Percentiles rank a stretch among this genome's conserved stretches.
These are phyloP conservation scores for Varanus komodoensis DNA, from an alignment of 2,113 vertebrate genomes.

Conservation along the genomic window DNA sequence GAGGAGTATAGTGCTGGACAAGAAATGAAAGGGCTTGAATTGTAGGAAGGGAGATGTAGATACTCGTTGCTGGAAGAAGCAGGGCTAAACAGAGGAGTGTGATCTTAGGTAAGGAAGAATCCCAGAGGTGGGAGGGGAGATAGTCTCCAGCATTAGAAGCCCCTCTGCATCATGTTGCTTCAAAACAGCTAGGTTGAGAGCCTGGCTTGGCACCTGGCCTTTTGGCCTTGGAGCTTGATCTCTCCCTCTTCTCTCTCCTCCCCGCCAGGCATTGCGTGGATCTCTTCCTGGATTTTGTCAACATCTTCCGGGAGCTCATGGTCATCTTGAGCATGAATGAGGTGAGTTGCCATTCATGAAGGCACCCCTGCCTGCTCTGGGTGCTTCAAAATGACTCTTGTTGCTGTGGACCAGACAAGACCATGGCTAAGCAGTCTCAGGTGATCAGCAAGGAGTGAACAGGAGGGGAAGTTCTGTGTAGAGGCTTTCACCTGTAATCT, in stretches of 20 bases:
- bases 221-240: not conserved
- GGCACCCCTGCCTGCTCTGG: not conserved
- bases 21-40: not conserved
- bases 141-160: no score
- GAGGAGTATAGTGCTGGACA: not conserved
- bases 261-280: constrained; percentile 90
- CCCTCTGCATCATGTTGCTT: not conserved
- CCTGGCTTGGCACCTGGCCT: not conserved
- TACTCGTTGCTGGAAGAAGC: not conserved
- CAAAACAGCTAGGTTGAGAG: no score
- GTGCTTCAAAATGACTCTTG: not conserved
- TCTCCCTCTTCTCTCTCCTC: not conserved
- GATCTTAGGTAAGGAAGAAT: not conserved
- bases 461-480: not conserved
- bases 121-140: no score
- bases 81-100: not conserved
- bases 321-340: constrained; percentile 93
- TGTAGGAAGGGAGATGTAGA: not conserved
- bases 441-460: no score
- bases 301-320: constrained; percentile 96
- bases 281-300: constrained; percentile 94
- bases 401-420: not conserved
- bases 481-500: not conserved
- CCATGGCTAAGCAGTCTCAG: not conserved
- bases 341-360: constrained; percentile 70